Percentiles rank a stretch among this genome's conserved stretches.
Evolutionary conservation across 2,113 vertebrate species (phyloP).

Genomic region (Odocoileus virginianus): DNA sequence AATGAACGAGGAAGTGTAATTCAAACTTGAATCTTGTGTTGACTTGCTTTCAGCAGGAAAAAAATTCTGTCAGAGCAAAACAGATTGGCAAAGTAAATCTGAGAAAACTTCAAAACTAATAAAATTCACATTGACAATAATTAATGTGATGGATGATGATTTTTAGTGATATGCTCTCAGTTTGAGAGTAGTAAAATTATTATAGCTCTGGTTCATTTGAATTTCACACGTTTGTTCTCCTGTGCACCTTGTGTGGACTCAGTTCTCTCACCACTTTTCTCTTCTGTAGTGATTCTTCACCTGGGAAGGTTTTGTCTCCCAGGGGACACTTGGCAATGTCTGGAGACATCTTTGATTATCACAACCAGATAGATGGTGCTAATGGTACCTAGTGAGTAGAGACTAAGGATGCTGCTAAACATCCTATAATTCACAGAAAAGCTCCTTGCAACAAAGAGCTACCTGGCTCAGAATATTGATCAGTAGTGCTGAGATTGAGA

Average conservation of each 20-base stretch:
- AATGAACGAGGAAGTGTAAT: not conserved
- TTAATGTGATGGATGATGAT: not conserved
- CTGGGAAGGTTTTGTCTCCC: not conserved
- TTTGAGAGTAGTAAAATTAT: not conserved
- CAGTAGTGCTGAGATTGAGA: not conserved
- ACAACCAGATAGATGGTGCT: not conserved
- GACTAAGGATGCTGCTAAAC: not conserved
- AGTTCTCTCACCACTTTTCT: not conserved
- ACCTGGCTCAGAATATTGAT: not conserved
- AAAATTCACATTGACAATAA: not conserved
- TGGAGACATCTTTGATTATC: not conserved
- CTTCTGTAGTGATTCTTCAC: not conserved
- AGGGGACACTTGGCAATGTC: not conserved
- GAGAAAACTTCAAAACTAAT: not conserved
- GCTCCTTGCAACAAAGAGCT: not conserved
- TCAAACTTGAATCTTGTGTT: not conserved
- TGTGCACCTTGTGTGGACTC: not conserved
- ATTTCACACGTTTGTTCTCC: not conserved
- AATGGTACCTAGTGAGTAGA: not conserved
- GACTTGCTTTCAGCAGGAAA: not conserved
- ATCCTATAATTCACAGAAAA: not conserved
- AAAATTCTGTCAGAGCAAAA: not conserved
- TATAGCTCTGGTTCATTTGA: not conserved
- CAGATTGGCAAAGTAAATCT: constrained; percentile 20
- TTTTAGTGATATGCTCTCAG: constrained; percentile 10